Conservation (phyloP, 2,888 invertebrate genomes). For the Frankliniella fusca region DNA sequence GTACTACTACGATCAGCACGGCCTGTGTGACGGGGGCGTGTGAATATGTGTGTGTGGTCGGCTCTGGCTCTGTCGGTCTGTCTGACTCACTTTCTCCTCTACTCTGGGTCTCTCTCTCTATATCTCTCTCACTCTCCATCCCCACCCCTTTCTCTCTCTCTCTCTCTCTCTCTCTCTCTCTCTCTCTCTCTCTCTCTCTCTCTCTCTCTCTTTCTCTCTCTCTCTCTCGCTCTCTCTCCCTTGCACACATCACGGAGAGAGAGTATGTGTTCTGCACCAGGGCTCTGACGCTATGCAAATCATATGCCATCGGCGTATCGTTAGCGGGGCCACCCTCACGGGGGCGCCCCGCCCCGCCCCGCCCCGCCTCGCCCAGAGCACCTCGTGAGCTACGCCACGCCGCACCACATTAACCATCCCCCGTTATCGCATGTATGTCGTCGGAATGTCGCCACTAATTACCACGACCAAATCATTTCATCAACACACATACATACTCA, state of each 20-base stretch:
- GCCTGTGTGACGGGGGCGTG: constrained; percentile 7
- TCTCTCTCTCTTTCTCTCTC: background rate
- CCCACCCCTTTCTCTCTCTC: background rate
- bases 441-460: constrained; percentile 7
- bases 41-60: background rate
- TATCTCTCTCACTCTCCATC: background rate
- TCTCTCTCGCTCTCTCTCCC: background rate
- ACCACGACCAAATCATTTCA: constrained; percentile 13
- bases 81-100: background rate
- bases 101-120: background rate
- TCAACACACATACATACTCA: background rate
- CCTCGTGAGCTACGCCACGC: background rate
- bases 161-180: background rate
- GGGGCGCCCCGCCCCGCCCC: too few species aligned
- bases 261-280: too few species aligned
- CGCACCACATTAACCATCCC: background rate
- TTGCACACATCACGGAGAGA: background rate
- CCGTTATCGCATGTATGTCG: constrained; percentile 5
- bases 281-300: too few species aligned
- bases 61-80: background rate
- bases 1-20: background rate
- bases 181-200: constrained; percentile 1
- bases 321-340: too few species aligned
- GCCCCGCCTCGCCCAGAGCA: too few species aligned
- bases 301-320: too few species aligned